phyloP scores from a whole-genome alignment of 2,113 vertebrate genomes.

The Brachyhypopomus occidentalis region DNA sequence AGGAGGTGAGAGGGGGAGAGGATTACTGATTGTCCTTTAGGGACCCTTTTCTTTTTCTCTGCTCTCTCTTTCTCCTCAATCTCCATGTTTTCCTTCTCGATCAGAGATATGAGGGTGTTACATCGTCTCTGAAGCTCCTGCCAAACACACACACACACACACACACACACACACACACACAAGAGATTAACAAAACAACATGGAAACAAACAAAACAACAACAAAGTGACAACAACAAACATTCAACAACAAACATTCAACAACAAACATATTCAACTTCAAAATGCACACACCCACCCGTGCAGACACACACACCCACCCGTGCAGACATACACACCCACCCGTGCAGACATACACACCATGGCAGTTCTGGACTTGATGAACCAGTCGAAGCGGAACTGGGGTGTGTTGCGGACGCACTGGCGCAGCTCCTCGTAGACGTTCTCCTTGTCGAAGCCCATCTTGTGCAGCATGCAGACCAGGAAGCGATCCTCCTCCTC shows the following conservation, averaged over 20 bases:
- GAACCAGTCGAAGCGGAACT: conserved; percentile 91
- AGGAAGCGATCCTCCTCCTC: conserved; percentile 88
- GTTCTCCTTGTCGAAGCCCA: conserved; percentile 89
- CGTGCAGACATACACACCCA: too few species aligned
- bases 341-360: conserved; percentile 62
- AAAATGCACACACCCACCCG: too few species aligned
- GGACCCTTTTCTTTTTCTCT: conserved; percentile 86
- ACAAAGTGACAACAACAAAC: too few species aligned
- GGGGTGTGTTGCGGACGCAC: conserved; percentile 87
- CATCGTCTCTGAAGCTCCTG: conserved; percentile 90
- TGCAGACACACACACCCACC: not conserved
- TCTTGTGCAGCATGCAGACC: conserved; percentile 90
- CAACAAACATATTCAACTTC: too few species aligned
- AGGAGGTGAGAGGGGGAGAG: conserved; percentile 13
- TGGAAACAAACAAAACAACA: too few species aligned
- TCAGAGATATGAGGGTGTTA: conserved; percentile 89
- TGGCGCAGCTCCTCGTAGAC: conserved; percentile 88
- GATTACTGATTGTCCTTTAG: conserved; percentile 74
- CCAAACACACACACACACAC: conserved; percentile 45
- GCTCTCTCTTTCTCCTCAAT: conserved; percentile 89
- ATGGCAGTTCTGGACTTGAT: conserved; percentile 90
- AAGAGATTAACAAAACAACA: too few species aligned
- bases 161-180: conserved; percentile 15
- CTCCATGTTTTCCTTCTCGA: conserved; percentile 91
- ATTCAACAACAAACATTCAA: too few species aligned